Conservation (phyloP, 2,888 invertebrate genomes). For the Xiphydria camelus region DNA sequence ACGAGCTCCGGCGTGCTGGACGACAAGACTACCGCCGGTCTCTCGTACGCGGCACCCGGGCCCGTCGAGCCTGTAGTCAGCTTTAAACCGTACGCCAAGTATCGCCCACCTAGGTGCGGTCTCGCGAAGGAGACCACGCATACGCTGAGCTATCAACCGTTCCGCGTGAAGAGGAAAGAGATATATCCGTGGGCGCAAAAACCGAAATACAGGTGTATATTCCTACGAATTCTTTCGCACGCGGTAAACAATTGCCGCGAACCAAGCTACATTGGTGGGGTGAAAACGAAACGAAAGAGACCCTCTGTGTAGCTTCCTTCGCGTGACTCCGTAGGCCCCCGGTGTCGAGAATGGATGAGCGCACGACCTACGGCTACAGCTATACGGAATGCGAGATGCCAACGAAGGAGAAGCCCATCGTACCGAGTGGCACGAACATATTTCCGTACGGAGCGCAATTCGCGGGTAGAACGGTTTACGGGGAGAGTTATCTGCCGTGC, state of each 20-base stretch:
- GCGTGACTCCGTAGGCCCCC: slow-evolving; percentile 33
- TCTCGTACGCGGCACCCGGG: slow-evolving; percentile 47
- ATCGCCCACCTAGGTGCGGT: slow-evolving; percentile 40
- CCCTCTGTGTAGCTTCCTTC: too few relatives aligned
- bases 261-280: too few relatives aligned
- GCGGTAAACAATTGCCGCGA: too few relatives aligned
- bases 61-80: slow-evolving; percentile 36
- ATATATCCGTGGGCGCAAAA: slow-evolving; percentile 50
- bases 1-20: slow-evolving; percentile 39
- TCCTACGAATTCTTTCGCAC: too few relatives aligned
- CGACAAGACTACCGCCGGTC: slow-evolving; percentile 37
- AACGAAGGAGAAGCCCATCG: slow-evolving; percentile 31
- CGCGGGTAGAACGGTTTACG: slow-evolving; percentile 32
- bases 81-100: slow-evolving; percentile 46
- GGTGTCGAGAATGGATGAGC: slow-evolving; percentile 37
- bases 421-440: slow-evolving; percentile 25
- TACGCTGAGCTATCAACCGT: slow-evolving; percentile 52
- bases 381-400: slow-evolving; percentile 33
- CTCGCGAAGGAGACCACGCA: slow-evolving; percentile 48
- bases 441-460: slow-evolving; percentile 16
- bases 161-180: slow-evolving; percentile 39
- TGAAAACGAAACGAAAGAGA: too few relatives aligned
- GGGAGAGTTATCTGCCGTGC: slow-evolving; percentile 42
- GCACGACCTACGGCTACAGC: slow-evolving; percentile 52
- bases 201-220: slow-evolving; percentile 43